phyloP scores from a whole-genome alignment of 2,113 vertebrate species.

The Scolopax mira region DNA sequence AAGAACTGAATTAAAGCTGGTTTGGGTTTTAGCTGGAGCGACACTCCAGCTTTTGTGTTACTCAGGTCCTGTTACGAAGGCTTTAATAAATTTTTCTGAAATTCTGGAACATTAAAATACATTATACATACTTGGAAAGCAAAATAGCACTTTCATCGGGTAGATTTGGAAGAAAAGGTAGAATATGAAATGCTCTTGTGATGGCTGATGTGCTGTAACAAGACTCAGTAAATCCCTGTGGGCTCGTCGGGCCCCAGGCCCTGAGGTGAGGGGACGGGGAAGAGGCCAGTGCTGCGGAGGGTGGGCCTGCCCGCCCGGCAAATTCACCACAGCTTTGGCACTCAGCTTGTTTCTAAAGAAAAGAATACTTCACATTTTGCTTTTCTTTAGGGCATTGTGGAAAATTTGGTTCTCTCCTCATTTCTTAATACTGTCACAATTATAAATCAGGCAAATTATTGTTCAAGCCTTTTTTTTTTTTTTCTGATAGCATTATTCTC shows the following conservation, averaged over 20 bases:
- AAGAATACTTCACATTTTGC: not conserved
- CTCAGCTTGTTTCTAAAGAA: not conserved
- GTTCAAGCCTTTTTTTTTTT: not conserved
- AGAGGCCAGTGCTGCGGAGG: too few species aligned
- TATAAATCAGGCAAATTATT: not conserved
- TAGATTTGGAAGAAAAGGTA: not conserved
- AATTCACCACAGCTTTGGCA: conserved; percentile 1
- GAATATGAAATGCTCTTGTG: not conserved
- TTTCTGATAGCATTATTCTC: not conserved
- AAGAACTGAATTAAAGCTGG: not conserved
- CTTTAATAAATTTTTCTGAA: not conserved
- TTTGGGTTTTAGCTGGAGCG: not conserved
- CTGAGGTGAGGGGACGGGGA: not conserved
- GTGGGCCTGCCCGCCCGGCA: too few species aligned
- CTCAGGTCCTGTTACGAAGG: not conserved
- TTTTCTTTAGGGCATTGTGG: not conserved
- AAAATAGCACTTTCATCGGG: not conserved
- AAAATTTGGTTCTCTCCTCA: not conserved
- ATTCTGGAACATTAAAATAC: not conserved
- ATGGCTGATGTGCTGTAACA: not conserved
- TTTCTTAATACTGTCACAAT: not conserved
- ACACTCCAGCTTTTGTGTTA: not conserved
- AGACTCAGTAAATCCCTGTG: not conserved
- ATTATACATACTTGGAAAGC: not conserved
- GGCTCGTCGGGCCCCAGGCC: not conserved